Percentiles rank a stretch among this genome's conserved stretches.
These are phyloP conservation scores for Orcinus orca DNA, from an alignment of 2,113 vertebrate genomes.

Conservation along the genomic window DNA sequence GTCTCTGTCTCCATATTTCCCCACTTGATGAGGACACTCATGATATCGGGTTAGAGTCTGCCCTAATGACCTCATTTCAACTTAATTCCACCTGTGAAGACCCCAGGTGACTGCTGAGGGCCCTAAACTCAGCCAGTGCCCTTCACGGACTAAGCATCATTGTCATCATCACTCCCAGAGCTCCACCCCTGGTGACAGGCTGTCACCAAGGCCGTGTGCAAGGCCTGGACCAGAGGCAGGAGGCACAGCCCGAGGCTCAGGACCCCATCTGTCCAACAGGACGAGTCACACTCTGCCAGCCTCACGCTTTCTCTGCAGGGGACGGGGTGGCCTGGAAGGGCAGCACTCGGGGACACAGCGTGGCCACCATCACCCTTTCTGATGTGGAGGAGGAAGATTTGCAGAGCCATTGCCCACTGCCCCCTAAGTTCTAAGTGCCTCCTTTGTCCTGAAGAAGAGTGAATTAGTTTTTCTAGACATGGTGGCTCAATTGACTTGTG, in stretches of 20 bases:
- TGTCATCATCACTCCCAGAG: accelerated
- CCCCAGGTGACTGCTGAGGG: neutral
- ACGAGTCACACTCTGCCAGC: accelerated
- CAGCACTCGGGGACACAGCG: accelerated
- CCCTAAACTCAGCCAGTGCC: neutral
- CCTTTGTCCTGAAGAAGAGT: neutral
- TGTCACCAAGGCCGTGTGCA: neutral
- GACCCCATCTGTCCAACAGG: neutral
- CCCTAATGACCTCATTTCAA: neutral
- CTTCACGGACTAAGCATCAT: neutral
- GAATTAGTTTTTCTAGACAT: neutral
- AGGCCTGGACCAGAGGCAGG: neutral
- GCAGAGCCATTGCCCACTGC: accelerated
- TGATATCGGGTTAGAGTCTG: neutral
- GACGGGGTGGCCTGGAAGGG: accelerated
- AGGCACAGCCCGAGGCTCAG: accelerated
- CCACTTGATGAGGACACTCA: no score
- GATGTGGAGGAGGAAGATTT: accelerated
- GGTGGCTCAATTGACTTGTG: neutral
- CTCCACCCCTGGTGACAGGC: accelerated
- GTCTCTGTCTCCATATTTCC: neutral
- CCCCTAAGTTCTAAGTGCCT: neutral
- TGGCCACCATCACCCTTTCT: accelerated
- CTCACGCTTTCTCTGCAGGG: neutral
- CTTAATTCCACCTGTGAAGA: neutral